Evolutionary conservation across 1,140 invertebrate species (phyloP).

Genomic region (Hormaphis cornu): DNA sequence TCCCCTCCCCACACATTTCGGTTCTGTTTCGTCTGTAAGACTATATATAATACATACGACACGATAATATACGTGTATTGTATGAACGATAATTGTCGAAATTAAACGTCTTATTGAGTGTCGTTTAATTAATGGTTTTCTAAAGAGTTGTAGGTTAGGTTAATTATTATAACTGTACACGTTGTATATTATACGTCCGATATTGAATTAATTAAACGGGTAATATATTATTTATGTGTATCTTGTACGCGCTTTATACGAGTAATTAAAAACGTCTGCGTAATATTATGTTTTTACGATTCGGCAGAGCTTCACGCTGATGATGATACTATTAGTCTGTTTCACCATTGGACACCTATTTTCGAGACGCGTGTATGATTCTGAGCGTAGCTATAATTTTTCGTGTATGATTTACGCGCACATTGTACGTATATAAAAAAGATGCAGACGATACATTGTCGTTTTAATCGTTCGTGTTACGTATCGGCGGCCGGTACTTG

Average conservation of each 20-base stretch:
- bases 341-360: neutral
- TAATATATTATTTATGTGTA: too few species aligned
- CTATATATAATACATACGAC: neutral
- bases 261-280: neutral
- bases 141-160: neutral
- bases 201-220: neutral
- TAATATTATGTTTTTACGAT: neutral
- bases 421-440: too few species aligned
- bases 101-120: constrained; percentile 1
- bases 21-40: too few species aligned
- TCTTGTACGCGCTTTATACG: too few species aligned
- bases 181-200: neutral
- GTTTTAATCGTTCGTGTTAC: too few species aligned
- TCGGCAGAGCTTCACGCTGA: neutral
- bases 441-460: too few species aligned
- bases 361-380: neutral
- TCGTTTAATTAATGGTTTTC: neutral
- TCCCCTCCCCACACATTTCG: too few species aligned
- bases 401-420: too few species aligned
- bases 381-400: too few species aligned
- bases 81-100: neutral
- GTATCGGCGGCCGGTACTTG: too few species aligned
- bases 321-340: neutral
- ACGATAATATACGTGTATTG: too few species aligned
- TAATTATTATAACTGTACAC: neutral